phyloP scores from a whole-genome alignment of 1,140 invertebrate genomes.

The Sycophaga agraensis region DNA sequence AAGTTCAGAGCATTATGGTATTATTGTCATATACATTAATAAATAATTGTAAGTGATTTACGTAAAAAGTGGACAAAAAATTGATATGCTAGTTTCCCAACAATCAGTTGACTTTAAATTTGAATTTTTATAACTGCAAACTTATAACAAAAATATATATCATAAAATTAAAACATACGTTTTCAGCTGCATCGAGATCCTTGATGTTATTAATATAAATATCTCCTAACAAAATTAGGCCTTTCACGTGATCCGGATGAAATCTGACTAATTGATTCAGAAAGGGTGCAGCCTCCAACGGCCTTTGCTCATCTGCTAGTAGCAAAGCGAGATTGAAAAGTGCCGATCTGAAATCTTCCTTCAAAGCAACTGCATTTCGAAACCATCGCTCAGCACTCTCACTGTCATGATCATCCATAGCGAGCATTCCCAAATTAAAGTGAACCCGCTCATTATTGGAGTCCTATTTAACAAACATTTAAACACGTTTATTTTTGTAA shows the following conservation, averaged over 20 bases:
- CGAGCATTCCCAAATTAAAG: constrained; percentile 94
- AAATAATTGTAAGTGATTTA: too few relatives aligned
- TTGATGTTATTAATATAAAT: constrained; percentile 97
- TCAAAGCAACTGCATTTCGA: constrained; percentile 79
- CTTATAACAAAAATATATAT: too few relatives aligned
- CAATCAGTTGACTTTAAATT: too few relatives aligned
- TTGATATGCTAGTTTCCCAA: too few relatives aligned
- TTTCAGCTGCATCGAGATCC: constrained; percentile 89
- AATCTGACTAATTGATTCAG: constrained; percentile 87
- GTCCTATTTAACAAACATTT: too few relatives aligned
- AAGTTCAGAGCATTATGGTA: too few relatives aligned
- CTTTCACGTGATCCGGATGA: constrained; percentile 94
- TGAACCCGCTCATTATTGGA: constrained; percentile 83
- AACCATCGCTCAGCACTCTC: constrained; percentile 89
- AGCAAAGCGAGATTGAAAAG: constrained; percentile 93
- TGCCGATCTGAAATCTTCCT: constrained; percentile 85
- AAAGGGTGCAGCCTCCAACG: constrained; percentile 89
- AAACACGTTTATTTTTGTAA: too few relatives aligned
- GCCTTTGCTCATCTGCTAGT: constrained; percentile 82
- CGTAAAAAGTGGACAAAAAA: too few relatives aligned
- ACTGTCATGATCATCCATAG: constrained; percentile 91
- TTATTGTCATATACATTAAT: too few relatives aligned
- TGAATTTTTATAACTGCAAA: too few relatives aligned
- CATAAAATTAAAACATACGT: constrained; percentile 65
- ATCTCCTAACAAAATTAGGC: constrained; percentile 89